Evolutionary conservation across 2,797 vertebrate genomes (phyloP), one percentile per base, ranked within the genome.

Genomic region (Cryptoblepharus egeriae): DNA sequence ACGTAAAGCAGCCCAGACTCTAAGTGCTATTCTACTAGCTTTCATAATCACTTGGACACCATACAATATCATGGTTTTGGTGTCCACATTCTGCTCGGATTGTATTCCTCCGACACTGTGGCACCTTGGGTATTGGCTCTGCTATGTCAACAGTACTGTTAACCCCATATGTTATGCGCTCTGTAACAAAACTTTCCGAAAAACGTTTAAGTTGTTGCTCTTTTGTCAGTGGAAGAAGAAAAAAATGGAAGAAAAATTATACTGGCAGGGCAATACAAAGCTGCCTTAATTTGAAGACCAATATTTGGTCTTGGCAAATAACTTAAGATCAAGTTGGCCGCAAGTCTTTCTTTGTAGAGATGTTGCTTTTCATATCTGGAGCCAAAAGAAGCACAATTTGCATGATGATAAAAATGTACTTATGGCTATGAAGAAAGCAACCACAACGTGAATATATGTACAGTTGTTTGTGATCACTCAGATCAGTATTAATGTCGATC

Each of bases 1-100:
- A 90, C 97, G 96, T 90, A 99, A 99, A 91, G 99, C 99, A 1
- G 99, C 99, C 37, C 98, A 98, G 96, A 99, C 99, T 75, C 95
- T 99, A 85, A 99, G 99, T 13, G 98, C 99, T 35, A 99, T 99
- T 93, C 93, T 99, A 77, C 94, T 99, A 92, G 99, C 98, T 69
- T 99, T 99, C 94, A 99, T 99, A 90, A 94, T 99, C 86, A 99
- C 99, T 0, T 99, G 99, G 99, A 99, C 98, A 10, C 99, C 99
- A 3, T 99, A 99, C 79, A 99, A 99, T 93, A 99, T 99, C 89
- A 99, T 99, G 98, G 99, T 99, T 92, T 96, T 99, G 70, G 97
- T 99, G 77, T 99, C 98, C 74, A 99, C 99, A 42, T 99, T 99
- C 96, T 99, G 99, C 91, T 97, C 97, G 22, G 96, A 98, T 91